phyloP scores from a whole-genome alignment of 92 coral and sea anemone genomes.

The Phenganax stokvisi region DNA sequence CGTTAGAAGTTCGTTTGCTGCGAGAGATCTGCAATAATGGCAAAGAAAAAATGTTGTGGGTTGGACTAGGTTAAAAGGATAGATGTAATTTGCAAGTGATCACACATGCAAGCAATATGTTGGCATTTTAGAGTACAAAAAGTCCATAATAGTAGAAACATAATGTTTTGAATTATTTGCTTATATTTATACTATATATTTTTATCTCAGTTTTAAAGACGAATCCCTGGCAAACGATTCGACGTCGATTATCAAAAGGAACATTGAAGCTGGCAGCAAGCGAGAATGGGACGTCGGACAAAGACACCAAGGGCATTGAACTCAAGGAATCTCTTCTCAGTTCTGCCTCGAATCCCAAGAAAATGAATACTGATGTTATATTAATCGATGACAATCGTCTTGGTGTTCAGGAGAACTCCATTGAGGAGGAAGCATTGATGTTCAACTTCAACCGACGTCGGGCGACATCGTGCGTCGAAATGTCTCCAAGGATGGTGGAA shows the following conservation, averaged over 20 bases:
- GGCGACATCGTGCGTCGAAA: conserved; percentile 34
- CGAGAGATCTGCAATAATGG: too few relatives aligned
- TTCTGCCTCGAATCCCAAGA: conserved; percentile 30
- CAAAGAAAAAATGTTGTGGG: too few relatives aligned
- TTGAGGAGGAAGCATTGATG: conserved; percentile 28
- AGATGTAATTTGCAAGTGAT: too few relatives aligned
- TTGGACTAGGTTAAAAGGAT: too few relatives aligned
- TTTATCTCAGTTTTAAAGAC: conserved; percentile 1
- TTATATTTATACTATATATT: neutral
- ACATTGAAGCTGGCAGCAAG: conserved; percentile 14
- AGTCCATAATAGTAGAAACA: too few relatives aligned
- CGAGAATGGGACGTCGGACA: conserved; percentile 25
- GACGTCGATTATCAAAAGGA: conserved; percentile 39
- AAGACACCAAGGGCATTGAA: conserved; percentile 23
- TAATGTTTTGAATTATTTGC: too few relatives aligned
- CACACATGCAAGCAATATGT: too few relatives aligned
- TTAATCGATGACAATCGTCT: conserved; percentile 19
- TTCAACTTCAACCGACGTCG: conserved; percentile 38
- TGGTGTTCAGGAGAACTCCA: neutral
- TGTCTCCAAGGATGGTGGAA: conserved; percentile 41
- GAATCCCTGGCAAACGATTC: conserved; percentile 27
- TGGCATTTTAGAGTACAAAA: too few relatives aligned
- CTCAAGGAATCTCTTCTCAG: conserved; percentile 4
- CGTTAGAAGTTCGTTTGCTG: too few relatives aligned
- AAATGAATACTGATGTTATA: conserved; percentile 18